Evolutionary conservation across 2,888 invertebrate species (phyloP).

Genomic region (Carterocephalus palaemon): DNA sequence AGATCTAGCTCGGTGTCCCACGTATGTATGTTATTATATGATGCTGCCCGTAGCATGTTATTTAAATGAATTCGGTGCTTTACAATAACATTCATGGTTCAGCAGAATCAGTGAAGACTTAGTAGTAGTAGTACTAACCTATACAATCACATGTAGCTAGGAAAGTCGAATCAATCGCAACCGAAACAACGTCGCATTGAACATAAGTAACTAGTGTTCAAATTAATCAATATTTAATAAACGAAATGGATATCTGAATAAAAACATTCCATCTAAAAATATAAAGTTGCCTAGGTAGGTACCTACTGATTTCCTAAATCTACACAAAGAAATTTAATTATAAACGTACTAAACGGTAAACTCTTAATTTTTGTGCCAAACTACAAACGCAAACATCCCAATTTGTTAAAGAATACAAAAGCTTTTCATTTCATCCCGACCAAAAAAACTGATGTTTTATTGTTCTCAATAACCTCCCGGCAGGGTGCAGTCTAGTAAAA

Average conservation of each 20-base stretch:
- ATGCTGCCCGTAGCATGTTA: no score
- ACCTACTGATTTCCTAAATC: conserved; percentile 13
- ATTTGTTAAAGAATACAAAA: conserved; percentile 48
- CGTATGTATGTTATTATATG: no score
- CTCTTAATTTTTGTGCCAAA: conserved; percentile 23
- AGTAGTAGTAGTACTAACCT: no score
- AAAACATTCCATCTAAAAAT: conserved; percentile 1
- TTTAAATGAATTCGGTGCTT: no score
- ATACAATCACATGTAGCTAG: no score
- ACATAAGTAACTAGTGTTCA: no score
- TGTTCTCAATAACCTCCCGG: conserved; percentile 62
- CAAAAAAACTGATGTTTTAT: conserved; percentile 61
- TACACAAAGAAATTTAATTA: conserved; percentile 7
- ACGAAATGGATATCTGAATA: neutral
- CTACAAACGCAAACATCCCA: conserved; percentile 35
- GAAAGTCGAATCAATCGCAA: no score
- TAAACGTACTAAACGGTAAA: neutral
- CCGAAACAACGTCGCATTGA: no score
- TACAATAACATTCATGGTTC: no score
- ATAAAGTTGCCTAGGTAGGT: neutral
- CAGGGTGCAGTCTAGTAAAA: conserved; percentile 66
- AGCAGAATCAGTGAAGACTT: no score
- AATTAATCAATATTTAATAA: no score
- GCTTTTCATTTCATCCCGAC: conserved; percentile 53
- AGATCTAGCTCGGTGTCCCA: no score